Evolutionary conservation across 2,113 vertebrate genomes (phyloP).

Genomic region (Colinus virginianus): DNA sequence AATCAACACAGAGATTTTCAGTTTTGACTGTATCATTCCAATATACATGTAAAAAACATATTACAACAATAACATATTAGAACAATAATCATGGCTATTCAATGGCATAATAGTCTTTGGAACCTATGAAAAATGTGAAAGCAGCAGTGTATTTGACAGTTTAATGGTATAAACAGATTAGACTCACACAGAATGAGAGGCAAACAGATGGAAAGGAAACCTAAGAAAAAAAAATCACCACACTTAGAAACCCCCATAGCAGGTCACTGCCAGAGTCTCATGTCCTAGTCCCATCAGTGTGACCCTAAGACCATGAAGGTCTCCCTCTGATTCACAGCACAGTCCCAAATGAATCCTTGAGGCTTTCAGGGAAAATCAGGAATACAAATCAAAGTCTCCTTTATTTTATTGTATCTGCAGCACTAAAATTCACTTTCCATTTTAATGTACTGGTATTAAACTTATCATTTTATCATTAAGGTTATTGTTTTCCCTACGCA

Average conservation of each 20-base stretch:
- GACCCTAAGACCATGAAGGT: neutral
- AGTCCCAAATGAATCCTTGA: neutral
- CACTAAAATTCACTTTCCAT: neutral
- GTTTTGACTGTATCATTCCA: slow-evolving; percentile 4
- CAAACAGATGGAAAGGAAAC: slow-evolving; percentile 1
- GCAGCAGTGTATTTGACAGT: neutral
- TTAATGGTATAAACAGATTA: slow-evolving; percentile 41
- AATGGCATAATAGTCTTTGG: neutral
- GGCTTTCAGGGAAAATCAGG: neutral
- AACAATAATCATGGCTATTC: neutral
- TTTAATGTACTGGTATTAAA: slow-evolving; percentile 22
- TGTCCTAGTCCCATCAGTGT: neutral
- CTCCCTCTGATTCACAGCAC: rapidly evolving
- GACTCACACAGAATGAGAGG: neutral
- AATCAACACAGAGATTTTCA: slow-evolving; percentile 29
- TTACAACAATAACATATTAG: neutral
- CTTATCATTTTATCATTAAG: slow-evolving; percentile 41
- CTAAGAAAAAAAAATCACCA: neutral
- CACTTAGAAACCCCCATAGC: neutral
- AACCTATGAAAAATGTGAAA: slow-evolving; percentile 16
- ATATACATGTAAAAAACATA: neutral
- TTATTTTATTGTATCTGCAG: neutral
- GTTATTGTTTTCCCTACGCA: slow-evolving; percentile 48
- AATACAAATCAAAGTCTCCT: slow-evolving; percentile 8
- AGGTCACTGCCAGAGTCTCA: neutral